Base-by-base conservation (phyloP, 2,888 invertebrate genomes). In the Netelia virgata region DNA sequence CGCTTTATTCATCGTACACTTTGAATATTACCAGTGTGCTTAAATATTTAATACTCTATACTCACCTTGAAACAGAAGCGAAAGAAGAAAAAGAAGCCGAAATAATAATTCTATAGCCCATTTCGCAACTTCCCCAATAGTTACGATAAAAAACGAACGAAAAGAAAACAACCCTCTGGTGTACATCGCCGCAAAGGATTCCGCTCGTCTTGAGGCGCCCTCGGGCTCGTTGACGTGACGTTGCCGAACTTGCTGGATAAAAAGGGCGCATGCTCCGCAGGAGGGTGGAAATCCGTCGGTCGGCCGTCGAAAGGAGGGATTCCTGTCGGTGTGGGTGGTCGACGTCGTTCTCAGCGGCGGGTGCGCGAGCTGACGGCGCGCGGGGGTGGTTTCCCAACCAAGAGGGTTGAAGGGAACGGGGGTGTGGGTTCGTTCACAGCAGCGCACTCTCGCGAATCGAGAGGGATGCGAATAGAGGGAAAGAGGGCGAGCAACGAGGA, bases 171-270 rank as follows among this genome's bases (percentile, higher is more conserved):
- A 36, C 23, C 23, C 63, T 78, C 43, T 53, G 41, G 57, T 61
- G 1, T 28, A 55, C 57, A 28, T n/a, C n/a, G 5, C 50, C 50
- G 10, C n/a, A 41, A 55, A 36, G 41, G 50, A 61, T 23, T 18
- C 18, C 14, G 50, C 36, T 83, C 89, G 89, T 90, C 88, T 89
- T 84, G 87, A 88, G 90, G 91, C 92, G 93, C 92, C 93, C 88
- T 86, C 91, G 82, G 55, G 66, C 57, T 68, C 80, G 85, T 69
- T 63, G 82, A 89, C 90, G 92, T 89, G 87, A 66, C 86, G 81
- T 85, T 78, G 83, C 74, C 82, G 87, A 91, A 90, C 87, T 88
- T 88, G 77, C 66, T 36, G 8, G 57, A 66, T 64, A 61, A 79
- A 74, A 70, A 77, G 78, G 36, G 86, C 87, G 89, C 89, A 89